A percentile compares a stretch with the other conserved stretches of the same genome.
These are phyloP conservation scores for Podabrus alpinus DNA, from an alignment of 2,888 invertebrate genomes.

Conservation along the genomic window DNA sequence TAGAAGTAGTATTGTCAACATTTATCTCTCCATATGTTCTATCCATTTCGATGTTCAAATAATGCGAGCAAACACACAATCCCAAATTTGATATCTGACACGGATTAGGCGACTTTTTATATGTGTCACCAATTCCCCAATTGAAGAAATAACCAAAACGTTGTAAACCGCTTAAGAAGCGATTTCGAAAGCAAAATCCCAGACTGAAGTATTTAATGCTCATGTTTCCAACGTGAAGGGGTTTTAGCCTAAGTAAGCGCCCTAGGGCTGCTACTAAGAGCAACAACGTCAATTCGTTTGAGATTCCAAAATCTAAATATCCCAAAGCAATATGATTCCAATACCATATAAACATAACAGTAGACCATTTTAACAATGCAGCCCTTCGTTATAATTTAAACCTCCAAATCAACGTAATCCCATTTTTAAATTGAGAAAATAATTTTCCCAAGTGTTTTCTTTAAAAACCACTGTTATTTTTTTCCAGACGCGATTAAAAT, in stretches of 20 bases:
- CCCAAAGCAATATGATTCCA: conserved; percentile 49
- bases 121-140: not conserved
- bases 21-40: conserved; percentile 30
- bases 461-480: not conserved
- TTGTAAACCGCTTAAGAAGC: conserved; percentile 30
- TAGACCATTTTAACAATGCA: conserved; percentile 9
- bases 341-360: conserved; percentile 37
- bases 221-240: conserved; percentile 42
- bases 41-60: conserved; percentile 26
- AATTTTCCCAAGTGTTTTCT: not conserved
- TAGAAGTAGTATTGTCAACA: conserved; percentile 6
- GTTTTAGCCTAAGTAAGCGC: conserved; percentile 44
- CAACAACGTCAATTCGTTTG: conserved; percentile 48
- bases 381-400: not conserved
- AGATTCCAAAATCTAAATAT: conserved; percentile 51
- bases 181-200: conserved; percentile 24
- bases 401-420: not conserved
- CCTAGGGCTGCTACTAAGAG: conserved; percentile 46
- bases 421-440: too few relatives aligned
- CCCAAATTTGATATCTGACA: not conserved
- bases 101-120: not conserved
- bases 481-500: not conserved
- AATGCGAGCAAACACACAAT: not conserved
- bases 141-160: conserved; percentile 21
- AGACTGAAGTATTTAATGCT: conserved; percentile 48